Conservation (phyloP, 1,140 invertebrate species). For the Parapsyche elsis region DNA sequence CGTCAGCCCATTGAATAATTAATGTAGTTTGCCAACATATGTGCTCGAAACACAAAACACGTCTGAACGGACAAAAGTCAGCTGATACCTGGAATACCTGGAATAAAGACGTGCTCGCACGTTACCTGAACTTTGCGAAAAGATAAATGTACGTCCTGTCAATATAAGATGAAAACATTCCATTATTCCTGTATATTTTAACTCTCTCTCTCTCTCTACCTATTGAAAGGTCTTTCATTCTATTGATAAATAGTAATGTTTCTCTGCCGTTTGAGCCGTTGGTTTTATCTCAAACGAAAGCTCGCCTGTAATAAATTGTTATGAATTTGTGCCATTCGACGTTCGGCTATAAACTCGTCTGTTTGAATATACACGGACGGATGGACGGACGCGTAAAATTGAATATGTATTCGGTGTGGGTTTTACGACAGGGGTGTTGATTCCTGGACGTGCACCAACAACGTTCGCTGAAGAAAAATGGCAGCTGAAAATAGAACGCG, state of each 20-base stretch:
- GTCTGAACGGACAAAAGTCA: not conserved
- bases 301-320: not conserved
- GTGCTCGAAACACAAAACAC: not conserved
- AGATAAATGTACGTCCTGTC: too few relatives aligned
- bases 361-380: not conserved
- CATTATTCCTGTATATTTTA: too few relatives aligned
- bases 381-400: not conserved
- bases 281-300: too few relatives aligned
- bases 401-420: conserved; percentile 6
- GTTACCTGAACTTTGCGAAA: too few relatives aligned
- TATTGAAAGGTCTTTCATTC: too few relatives aligned
- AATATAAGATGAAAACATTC: too few relatives aligned
- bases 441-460: not conserved
- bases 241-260: too few relatives aligned
- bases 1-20: not conserved
- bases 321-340: not conserved
- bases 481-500: conserved; percentile 32
- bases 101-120: too few relatives aligned
- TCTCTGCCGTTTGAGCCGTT: too few relatives aligned
- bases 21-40: not conserved
- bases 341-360: not conserved
- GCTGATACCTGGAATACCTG: not conserved
- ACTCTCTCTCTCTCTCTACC: too few relatives aligned
- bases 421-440: conserved; percentile 11
- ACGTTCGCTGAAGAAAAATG: not conserved